phyloP scores from a whole-genome alignment of 2,888 invertebrate species.

The Heliconius charithonia region DNA sequence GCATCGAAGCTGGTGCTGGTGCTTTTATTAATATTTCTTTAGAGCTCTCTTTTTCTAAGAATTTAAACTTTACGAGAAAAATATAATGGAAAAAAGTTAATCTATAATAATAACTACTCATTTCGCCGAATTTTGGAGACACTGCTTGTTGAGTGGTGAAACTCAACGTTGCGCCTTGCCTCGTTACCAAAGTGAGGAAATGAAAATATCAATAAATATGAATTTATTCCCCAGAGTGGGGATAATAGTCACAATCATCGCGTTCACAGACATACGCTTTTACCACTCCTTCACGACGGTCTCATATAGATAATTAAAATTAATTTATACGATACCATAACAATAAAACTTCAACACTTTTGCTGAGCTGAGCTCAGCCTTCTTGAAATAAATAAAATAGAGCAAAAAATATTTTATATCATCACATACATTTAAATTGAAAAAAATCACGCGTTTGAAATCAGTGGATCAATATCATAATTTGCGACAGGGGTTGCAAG shows the following conservation, averaged over 20 bases:
- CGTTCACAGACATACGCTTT: no score
- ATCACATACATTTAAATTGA: slow-evolving; percentile 35
- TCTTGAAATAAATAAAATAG: slow-evolving; percentile 7
- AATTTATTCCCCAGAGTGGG: no score
- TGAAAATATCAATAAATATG: no score
- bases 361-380: no score
- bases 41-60: neutral
- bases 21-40: slow-evolving; percentile 31
- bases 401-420: slow-evolving; percentile 5
- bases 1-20: slow-evolving; percentile 26
- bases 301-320: neutral
- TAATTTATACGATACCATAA: neutral
- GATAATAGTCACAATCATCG: no score
- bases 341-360: neutral
- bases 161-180: no score
- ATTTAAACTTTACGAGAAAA: neutral
- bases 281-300: no score
- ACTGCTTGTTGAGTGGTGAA: no score
- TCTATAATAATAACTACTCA: neutral
- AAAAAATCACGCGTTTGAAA: slow-evolving; percentile 44
- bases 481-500: slow-evolving; percentile 47
- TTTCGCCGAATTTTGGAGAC: no score
- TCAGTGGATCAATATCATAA: slow-evolving; percentile 48
- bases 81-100: neutral
- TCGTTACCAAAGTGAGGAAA: no score